A percentile compares a stretch with the other conserved stretches of the same genome.
phyloP scores from a whole-genome alignment of 2,797 vertebrate species.

The Onychomys torridus region DNA sequence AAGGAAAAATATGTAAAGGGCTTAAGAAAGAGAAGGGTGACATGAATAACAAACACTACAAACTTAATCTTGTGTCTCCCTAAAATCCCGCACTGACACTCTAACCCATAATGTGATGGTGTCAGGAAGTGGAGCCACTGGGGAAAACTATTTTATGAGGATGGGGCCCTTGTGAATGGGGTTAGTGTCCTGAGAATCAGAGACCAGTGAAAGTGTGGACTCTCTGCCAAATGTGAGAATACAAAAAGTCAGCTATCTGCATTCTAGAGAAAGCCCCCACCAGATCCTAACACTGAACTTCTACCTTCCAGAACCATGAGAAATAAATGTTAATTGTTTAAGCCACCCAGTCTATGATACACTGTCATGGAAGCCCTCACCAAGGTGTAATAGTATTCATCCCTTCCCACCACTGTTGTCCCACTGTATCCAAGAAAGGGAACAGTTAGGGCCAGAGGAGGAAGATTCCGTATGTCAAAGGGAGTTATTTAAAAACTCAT shows the following conservation, averaged over 20 bases:
- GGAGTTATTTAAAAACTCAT: neutral
- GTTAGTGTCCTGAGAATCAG: neutral
- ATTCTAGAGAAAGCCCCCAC: neutral
- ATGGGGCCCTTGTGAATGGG: too few relatives aligned
- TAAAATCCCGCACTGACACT: neutral
- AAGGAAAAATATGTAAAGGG: neutral
- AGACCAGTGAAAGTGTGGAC: neutral
- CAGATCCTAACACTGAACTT: neutral
- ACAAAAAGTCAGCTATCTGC: neutral
- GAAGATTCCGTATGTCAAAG: neutral
- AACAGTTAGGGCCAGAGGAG: neutral
- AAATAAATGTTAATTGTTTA: neutral
- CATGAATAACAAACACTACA: neutral
- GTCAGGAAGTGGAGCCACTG: neutral
- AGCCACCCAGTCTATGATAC: neutral
- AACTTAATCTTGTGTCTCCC: neutral
- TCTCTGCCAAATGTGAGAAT: neutral
- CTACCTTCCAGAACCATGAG: neutral
- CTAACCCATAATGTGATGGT: neutral
- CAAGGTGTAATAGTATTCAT: rapidly evolving
- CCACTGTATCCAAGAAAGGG: neutral
- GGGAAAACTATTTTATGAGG: neutral
- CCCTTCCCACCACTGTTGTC: neutral
- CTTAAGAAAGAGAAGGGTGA: neutral
- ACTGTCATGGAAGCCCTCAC: neutral